Percentiles rank a stretch among this genome's conserved stretches.
phyloP scores from a whole-genome alignment of 2,888 invertebrate species.

The Tridacna crocea region DNA sequence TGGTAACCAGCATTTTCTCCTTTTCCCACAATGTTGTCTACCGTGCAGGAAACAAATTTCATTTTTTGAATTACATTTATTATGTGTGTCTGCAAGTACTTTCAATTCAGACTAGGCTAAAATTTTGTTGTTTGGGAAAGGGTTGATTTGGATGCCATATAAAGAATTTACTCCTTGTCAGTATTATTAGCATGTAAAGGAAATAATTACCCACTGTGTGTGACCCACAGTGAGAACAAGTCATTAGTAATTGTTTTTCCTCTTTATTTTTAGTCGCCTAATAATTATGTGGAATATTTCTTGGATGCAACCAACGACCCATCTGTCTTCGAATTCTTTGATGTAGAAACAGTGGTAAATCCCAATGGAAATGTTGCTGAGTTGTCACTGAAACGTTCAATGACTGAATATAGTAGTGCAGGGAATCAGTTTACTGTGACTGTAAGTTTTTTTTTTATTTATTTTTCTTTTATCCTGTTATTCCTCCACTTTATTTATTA shows the following conservation, averaged over 20 bases:
- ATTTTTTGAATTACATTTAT: no score
- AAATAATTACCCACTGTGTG: no score
- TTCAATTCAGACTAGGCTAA: no score
- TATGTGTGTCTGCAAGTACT: no score
- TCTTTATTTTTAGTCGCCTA: conserved; percentile 66
- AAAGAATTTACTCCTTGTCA: no score
- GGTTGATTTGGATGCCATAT: no score
- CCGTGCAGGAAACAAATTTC: not conserved
- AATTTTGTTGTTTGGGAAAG: no score
- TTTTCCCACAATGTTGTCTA: not conserved
- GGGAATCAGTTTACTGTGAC: conserved; percentile 24
- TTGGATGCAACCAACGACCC: conserved; percentile 56
- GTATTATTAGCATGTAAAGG: no score
- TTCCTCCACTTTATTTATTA: no score
- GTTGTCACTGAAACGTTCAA: conserved; percentile 62
- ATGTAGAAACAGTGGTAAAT: conserved; percentile 54
- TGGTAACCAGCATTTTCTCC: not conserved
- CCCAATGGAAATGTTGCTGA: conserved; percentile 53
- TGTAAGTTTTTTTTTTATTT: conserved; percentile 46
- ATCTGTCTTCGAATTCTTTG: conserved; percentile 65
- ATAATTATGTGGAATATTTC: conserved; percentile 70
- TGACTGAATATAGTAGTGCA: conserved; percentile 49
- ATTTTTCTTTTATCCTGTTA: no score
- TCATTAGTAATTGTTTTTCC: not conserved
- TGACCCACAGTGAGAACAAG: no score